Evolutionary conservation across 2,888 invertebrate genomes (phyloP).

Genomic region (Noctua janthina): DNA sequence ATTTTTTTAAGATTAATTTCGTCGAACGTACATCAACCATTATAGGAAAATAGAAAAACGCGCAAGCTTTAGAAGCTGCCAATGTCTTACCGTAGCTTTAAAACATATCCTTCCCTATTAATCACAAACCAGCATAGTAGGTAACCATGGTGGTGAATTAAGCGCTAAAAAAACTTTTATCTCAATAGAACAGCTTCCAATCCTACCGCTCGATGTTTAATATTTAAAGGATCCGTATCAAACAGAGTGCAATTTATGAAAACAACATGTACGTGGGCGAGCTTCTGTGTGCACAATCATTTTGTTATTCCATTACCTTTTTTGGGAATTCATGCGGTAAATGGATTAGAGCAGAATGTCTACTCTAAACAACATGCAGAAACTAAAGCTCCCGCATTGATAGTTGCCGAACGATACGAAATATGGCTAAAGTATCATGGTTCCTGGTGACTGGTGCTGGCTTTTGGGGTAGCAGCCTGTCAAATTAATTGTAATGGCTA

Average conservation of each 20-base stretch:
- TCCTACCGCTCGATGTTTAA: constrained; percentile 61
- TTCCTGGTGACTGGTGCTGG: background rate
- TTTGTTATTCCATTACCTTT: constrained; percentile 75
- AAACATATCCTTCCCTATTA: background rate
- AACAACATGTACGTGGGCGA: constrained; percentile 61
- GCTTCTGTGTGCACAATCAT: constrained; percentile 61
- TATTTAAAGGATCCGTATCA: constrained; percentile 71
- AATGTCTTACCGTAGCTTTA: background rate
- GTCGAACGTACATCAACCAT: background rate
- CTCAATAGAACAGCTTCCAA: constrained; percentile 50
- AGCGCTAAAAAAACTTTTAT: constrained; percentile 55
- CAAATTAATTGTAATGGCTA: background rate
- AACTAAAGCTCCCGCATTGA: background rate
- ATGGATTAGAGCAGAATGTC: constrained; percentile 34
- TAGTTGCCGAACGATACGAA: background rate
- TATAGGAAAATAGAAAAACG: background rate
- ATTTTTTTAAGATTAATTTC: background rate
- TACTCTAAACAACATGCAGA: constrained; percentile 1
- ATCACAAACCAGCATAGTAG: constrained; percentile 1
- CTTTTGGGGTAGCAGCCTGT: background rate
- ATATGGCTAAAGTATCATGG: too few species aligned
- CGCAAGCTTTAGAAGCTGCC: background rate
- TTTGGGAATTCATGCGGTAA: constrained; percentile 54
- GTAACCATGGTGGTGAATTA: constrained; percentile 13
- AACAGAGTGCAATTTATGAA: constrained; percentile 77